Evolutionary conservation across 2,113 vertebrate genomes (phyloP), one percentile per base, ranked within the genome.

Genomic region (Acrocephalus kingi): DNA sequence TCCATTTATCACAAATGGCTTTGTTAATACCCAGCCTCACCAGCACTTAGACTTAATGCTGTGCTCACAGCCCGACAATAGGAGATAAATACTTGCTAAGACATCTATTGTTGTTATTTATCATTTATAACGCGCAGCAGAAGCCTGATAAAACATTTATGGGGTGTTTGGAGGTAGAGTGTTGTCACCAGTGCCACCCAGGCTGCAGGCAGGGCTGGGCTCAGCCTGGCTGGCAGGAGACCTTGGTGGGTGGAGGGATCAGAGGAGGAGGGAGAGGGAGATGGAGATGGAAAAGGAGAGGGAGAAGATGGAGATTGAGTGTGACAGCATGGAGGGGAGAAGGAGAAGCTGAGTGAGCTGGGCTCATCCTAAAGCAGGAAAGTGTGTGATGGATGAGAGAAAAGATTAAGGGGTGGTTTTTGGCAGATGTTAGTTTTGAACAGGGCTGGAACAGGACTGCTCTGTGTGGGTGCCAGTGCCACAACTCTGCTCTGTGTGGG

Each of bases 61-160:
- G 73, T 73, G 59, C 85, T 84, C 90, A 27, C 73, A 79, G 90
- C 90, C 30, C 5, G 10, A 75, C 89, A 86, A 46, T 16, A 25
- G 64, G 56, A 12, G 69, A 90, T 90, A 90, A 90, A 97, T 87
- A 95, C 84, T 97, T 89, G 79, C 67, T 84, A 80, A 87, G 86
- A 59, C 35, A 84, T 52, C 91, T 71, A 96, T 87, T 97, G 94
- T 96, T 80, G 61, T 31, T 96, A 94, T 94, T 97, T 97, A 94
- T 97, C 89, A 94, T 92, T 96, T 97, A 90, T 80, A 95, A 73
- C 58, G 3, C 0, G 1, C 69, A 61, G 79, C 22, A 87, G 83
- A 96, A 96, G 52, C 55, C 7, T 54, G 90, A 81, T 97, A 63
- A 97, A 97, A 93, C 94, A 94, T 96, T 94, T 46, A 93, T 88